Evolutionary conservation across 2,113 vertebrate genomes (phyloP).

Genomic region (Sorex araneus): DNA sequence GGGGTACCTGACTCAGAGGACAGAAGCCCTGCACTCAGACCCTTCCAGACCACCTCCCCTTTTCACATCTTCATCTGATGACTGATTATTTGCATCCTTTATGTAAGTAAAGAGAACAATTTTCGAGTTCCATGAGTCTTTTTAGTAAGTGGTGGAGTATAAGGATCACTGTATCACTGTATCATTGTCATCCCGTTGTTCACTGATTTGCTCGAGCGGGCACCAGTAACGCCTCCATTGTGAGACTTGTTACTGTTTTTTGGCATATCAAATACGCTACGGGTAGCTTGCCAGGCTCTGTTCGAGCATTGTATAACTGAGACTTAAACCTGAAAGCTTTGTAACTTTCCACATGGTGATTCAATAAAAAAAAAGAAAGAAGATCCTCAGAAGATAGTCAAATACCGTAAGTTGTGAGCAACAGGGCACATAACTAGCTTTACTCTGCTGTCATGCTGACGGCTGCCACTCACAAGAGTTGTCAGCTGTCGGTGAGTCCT

Average conservation of each 20-base stretch:
- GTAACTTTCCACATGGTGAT: too few species aligned
- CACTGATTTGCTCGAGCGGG: too few species aligned
- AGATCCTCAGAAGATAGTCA: background rate
- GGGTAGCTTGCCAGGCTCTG: too few species aligned
- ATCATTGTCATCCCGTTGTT: too few species aligned
- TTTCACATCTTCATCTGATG: background rate
- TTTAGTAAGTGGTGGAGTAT: background rate
- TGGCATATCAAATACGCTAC: too few species aligned
- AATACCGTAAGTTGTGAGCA: background rate
- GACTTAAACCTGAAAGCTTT: too few species aligned
- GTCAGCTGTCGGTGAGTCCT: background rate
- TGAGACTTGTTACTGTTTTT: too few species aligned
- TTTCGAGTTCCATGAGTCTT: background rate
- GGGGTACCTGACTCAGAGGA: background rate
- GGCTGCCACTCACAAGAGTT: background rate
- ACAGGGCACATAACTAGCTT: background rate
- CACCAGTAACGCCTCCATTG: too few species aligned
- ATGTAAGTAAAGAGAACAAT: background rate
- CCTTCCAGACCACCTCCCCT: background rate
- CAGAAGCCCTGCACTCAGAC: background rate
- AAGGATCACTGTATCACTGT: too few species aligned
- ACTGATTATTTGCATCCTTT: background rate
- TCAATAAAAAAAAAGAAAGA: too few species aligned
- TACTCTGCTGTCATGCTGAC: background rate
- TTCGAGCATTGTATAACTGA: too few species aligned